phyloP scores from a whole-genome alignment of 2,888 invertebrate species.

The Argynnis bischoffii region DNA sequence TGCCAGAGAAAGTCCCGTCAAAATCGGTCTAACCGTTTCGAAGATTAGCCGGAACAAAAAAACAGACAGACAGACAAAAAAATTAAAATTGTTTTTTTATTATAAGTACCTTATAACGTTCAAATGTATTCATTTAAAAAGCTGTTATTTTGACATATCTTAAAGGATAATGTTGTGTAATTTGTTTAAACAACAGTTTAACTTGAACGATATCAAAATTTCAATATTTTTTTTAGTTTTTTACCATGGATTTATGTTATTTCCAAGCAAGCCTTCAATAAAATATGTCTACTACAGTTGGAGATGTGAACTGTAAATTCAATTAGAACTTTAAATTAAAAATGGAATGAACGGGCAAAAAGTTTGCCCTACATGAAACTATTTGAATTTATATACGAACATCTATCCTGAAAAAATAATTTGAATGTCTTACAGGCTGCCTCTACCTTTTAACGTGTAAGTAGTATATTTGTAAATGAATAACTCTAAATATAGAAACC shows the following conservation, averaged over 20 bases:
- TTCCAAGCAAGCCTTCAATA: neutral
- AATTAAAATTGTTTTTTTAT: too few species aligned
- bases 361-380: slow-evolving; percentile 7
- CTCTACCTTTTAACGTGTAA: too few species aligned
- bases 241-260: neutral
- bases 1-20: too few species aligned
- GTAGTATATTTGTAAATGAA: too few species aligned
- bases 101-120: too few species aligned
- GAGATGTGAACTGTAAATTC: slow-evolving; percentile 2
- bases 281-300: neutral
- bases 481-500: too few species aligned
- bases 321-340: slow-evolving; percentile 20
- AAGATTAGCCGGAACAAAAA: too few species aligned
- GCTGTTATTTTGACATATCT: neutral
- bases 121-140: too few species aligned
- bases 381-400: slow-evolving; percentile 1
- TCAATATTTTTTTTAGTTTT: neutral
- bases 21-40: too few species aligned
- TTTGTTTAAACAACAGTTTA: neutral
- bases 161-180: neutral
- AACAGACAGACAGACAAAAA: too few species aligned
- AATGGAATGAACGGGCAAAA: slow-evolving; percentile 2
- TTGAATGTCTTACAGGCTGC: neutral
- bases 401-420: neutral
- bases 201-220: neutral